Percentiles rank a stretch among this genome's conserved stretches.
Conservation (phyloP, 2,888 invertebrate species). For the Drosophila falleni region DNA sequence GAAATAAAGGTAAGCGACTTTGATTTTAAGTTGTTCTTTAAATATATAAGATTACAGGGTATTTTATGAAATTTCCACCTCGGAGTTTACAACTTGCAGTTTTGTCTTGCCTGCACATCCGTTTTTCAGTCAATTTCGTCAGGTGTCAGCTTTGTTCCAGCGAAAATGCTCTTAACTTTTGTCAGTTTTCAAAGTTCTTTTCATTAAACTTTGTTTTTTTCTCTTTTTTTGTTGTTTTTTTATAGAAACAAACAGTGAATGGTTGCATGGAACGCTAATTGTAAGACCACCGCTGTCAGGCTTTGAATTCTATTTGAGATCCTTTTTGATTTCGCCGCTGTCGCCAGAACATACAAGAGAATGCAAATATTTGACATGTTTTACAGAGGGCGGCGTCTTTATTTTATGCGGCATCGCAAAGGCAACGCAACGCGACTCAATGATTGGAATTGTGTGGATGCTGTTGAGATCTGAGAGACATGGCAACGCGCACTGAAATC, state of each 20-base stretch:
- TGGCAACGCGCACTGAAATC: constrained; percentile 67
- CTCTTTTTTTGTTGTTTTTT: background rate
- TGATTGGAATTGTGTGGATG: constrained; percentile 56
- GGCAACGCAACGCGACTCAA: constrained; percentile 25
- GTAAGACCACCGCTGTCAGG: constrained; percentile 20
- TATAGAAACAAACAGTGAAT: constrained; percentile 5
- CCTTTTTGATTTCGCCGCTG: constrained; percentile 46
- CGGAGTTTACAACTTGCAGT: background rate
- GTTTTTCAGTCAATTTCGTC: constrained; percentile 5
- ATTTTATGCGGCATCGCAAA: constrained; percentile 29
- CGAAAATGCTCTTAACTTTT: constrained; percentile 3
- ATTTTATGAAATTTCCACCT: background rate
- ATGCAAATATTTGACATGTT: constrained; percentile 74
- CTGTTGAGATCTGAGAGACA: constrained; percentile 42
- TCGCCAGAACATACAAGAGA: constrained; percentile 24
- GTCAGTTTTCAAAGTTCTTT: constrained; percentile 11
- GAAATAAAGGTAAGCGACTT: background rate
- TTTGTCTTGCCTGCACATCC: background rate
- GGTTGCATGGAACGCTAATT: constrained; percentile 36
- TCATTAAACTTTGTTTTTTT: background rate
- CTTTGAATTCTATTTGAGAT: constrained; percentile 33
- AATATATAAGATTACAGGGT: constrained; percentile 8
- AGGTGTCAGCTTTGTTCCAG: constrained; percentile 30
- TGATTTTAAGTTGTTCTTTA: background rate
- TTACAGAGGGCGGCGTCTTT: constrained; percentile 21